These are phyloP conservation scores for Drosophila limbata DNA, from an alignment of 2,888 invertebrate genomes.

Conservation along the genomic window DNA sequence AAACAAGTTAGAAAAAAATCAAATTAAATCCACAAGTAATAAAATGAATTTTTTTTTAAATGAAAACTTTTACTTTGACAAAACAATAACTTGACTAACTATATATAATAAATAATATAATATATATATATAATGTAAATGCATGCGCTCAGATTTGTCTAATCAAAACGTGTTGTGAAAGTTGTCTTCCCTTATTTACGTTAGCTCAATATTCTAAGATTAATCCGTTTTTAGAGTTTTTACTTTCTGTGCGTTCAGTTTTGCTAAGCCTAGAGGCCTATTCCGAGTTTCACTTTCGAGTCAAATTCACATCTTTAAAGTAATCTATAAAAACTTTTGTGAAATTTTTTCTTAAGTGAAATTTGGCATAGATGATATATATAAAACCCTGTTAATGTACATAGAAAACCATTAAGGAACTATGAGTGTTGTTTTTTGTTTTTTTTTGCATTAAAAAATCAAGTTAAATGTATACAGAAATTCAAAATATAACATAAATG, in stretches of 20 bases:
- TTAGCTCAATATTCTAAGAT: constrained; percentile 40
- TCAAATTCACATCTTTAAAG: background rate
- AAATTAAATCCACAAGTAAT: background rate
- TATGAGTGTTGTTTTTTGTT: constrained; percentile 11
- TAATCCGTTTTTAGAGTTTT: constrained; percentile 4
- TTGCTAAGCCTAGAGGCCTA: constrained; percentile 18
- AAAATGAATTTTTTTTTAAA: background rate
- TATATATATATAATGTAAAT: constrained; percentile 48
- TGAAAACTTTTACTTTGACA: background rate
- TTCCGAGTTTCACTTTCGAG: background rate
- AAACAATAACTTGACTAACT: background rate
- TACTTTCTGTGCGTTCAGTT: constrained; percentile 37
- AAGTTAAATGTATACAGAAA: constrained; percentile 17
- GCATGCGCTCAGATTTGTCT: constrained; percentile 65
- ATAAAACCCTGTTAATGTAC: constrained; percentile 50
- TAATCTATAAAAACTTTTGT: background rate
- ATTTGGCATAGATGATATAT: background rate
- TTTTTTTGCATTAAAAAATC: constrained; percentile 18
- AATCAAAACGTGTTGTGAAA: constrained; percentile 81
- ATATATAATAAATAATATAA: constrained; percentile 27
- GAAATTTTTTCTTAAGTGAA: constrained; percentile 4
- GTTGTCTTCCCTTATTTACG: constrained; percentile 76
- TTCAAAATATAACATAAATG: constrained; percentile 41
- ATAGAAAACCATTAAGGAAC: constrained; percentile 43
- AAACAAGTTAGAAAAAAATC: background rate